phyloP scores from a whole-genome alignment of 2,113 vertebrate species.

The Tilapia sparmanii region DNA sequence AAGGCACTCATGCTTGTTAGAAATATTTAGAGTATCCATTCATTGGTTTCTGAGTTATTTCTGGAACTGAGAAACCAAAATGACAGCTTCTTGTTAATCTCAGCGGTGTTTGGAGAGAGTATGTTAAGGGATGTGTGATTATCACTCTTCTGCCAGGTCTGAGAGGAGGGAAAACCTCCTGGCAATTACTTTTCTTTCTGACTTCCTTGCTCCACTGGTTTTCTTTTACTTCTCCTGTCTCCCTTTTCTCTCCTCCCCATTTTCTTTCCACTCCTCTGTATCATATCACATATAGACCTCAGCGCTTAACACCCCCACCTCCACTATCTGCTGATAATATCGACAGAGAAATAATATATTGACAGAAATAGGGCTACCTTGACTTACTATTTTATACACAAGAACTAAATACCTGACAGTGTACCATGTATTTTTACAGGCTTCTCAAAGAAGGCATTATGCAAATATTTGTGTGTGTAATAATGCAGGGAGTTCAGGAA shows the following conservation, averaged over 20 bases:
- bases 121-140: not conserved
- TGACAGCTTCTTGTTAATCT: not conserved
- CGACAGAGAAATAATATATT: slow-evolving; percentile 4
- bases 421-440: not conserved
- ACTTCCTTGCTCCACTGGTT: not conserved
- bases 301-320: slow-evolving; percentile 6
- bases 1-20: not conserved
- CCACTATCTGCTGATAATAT: not conserved
- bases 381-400: not conserved
- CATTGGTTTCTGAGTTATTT: not conserved
- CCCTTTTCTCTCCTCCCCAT: not conserved
- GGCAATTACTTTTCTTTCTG: not conserved
- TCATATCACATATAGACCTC: not conserved
- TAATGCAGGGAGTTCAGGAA: not conserved
- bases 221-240: not conserved
- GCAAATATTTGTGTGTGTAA: not conserved
- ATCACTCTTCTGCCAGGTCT: not conserved
- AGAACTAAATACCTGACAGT: not conserved
- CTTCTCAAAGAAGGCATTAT: not conserved
- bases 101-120: not conserved
- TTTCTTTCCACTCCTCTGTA: not conserved
- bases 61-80: not conserved
- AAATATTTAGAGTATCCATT: not conserved
- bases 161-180: not conserved
- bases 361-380: not conserved